Evolutionary conservation across 2,113 vertebrate genomes (phyloP), one percentile per base, ranked within the genome.

Genomic region (Aldabrachelys gigantea): DNA sequence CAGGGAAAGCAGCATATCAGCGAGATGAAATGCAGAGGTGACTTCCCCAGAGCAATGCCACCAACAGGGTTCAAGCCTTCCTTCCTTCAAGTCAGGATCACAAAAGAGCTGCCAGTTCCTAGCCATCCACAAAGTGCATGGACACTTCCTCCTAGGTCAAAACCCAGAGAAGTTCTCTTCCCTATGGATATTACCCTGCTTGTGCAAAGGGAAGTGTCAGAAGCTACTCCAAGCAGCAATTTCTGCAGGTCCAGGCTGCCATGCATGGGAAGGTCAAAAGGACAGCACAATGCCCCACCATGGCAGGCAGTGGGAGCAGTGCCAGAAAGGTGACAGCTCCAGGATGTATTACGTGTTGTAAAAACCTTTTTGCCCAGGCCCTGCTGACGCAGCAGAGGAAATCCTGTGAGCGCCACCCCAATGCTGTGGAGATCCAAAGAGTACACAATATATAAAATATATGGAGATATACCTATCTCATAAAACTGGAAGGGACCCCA

Each of bases 1-100:
- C 94, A 85, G 17, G 49, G 94, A 91, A 94, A 95, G 94, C 88
- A 87, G 94, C 93, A 80, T 89, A 84, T 83, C 89, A 87, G 90
- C 86, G 87, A 81, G 59, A 35, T n/a, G 91, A 80, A 80, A 88
- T 49, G 47, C 54, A 84, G 87, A 50, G 96, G 85, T 93, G 96
- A 87, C 85, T 89, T 88, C 52, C 95, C 95, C 91, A 65, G 1
- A 93, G 93, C 57, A 52, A 88, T 75, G 84, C 29, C 82, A 29
- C 72, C 80, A 21, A 41, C 82, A 59, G 1, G 53, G 56, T 82
- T 94, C 35, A 82, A 90, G 89, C 86, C 94, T 81, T 91, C 79
- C 87, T 91, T 82, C 92, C 72, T 89, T 52, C 89, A 88, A 84
- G 87, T 11, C 84, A 86, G 69, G 87, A 91, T 2, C 82, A 49